Base-by-base conservation (phyloP, 2,113 vertebrate species). In the Syngnathus scovelli region DNA sequence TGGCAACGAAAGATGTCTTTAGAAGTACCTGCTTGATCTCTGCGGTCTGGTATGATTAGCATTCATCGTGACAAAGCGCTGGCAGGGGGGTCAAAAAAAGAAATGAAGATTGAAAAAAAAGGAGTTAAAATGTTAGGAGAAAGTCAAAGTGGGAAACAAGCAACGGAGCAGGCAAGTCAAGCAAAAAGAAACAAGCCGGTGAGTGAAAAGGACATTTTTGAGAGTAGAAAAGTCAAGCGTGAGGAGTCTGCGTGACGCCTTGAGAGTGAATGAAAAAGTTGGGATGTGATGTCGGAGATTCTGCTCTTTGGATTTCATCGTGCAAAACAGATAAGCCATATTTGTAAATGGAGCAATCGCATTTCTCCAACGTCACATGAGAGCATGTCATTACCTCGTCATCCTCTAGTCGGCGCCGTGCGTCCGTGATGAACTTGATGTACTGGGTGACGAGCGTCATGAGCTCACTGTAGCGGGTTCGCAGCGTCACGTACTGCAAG, bases 381-480 rank as follows among this genome's bases (percentile, higher is more conserved):
- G 51, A 16, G 63, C 12, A 56, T 66, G 75, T 46, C 67, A 16
- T 72, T 93, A 98, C 97, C 96, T 96, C 94, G 10, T 98, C 96
- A 0, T 93, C 89, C 83, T 96, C 92, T 86, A 98, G 90, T 72
- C 95, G 94, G 55, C 91, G 90, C 76, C 95, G 89, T 0, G 93
- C 93, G 56, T 97, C 93, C 0, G 81, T 90, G 87, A 98, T 95
- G 87, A 98, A 98, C 74, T 90, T 95, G 75, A 98, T 92, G 88
- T 96, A 98, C 83, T 98, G 96, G 73, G 89, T 94, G 5, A 90
- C 95, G 60, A 99, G 92, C 0, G 94, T 98, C 85, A 93, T 91
- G 84, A 98, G 91, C 83, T 98, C 96, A 0, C 94, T 98, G 92
- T 95, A 98, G 71, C 89, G 92, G 0, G 94, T 98, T 58, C 96